Base-by-base conservation (phyloP, 2,888 invertebrate species). In the Dermolepida albohirtum region DNA sequence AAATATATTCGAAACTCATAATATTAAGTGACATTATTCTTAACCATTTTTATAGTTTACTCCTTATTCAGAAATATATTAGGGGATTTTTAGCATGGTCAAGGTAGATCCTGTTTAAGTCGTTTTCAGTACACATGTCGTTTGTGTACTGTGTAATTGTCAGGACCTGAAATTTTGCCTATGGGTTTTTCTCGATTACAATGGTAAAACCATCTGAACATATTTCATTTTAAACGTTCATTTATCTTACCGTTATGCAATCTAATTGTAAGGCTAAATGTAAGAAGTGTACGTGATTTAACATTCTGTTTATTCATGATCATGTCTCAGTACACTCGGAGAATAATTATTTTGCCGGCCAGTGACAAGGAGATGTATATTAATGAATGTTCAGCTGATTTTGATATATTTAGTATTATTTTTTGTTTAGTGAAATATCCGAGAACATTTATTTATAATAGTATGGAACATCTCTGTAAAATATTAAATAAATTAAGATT, bases 201-300 rank as follows among this genome's bases (percentile, higher is more conserved):
- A 14, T 16, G 59, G 47, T 62, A 62, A 62, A 62, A 62, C 59
- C 59, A 14, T 40, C n/a, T 17, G 14, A 27, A 29, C 12, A 62
- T 39, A 12, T 49, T 62, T 47, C 16, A 62, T 62, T 62, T 34
- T 62, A 44, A 62, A 29, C 34, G 11, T 7, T 16, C 47, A 16
- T 47, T 62, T 62, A 47, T 47, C 47, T 34, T 29, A 62, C 29
- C 29, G 34, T 47, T 62, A 16, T 34, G 47, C 14, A 62, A 47
- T 62, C 47, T 29, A n/a, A 47, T 49, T 7, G 34, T 34, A 34
- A 34, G 10, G 34, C 34, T 47, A 16, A 41, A 11, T 10, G 17
- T 29, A 10, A 47, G 14, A 16, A 2, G 59, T 44, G 57, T 57
- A 44, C 57, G 57, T 57, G 57, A 57, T 57, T 44, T 57, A 57